phyloP scores from a whole-genome alignment of 2,797 vertebrate genomes.

The Rhyacichthys aspro region DNA sequence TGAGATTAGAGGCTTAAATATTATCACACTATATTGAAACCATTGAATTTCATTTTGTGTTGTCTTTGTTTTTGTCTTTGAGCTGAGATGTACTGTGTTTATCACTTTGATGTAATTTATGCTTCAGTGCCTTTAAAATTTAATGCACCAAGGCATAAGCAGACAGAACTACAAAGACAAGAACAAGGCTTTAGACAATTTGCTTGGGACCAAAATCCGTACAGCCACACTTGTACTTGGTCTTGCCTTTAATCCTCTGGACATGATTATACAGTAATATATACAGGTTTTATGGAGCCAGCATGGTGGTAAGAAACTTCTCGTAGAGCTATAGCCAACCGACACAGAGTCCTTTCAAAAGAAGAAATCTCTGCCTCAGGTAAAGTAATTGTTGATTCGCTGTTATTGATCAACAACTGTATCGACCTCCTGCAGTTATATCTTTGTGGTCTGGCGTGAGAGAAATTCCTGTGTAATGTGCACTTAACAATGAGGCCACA shows the following conservation, averaged over 20 bases:
- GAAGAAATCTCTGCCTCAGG: slow-evolving; percentile 15
- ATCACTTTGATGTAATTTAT: not conserved
- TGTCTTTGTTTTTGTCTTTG: too few relatives aligned
- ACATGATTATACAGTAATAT: not conserved
- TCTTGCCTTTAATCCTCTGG: slow-evolving; percentile 5
- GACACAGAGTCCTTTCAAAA: slow-evolving; percentile 12
- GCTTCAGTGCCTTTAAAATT: not conserved
- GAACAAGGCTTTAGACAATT: not conserved
- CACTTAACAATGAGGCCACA: not conserved
- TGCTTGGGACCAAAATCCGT: not conserved
- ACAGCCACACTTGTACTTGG: not conserved
- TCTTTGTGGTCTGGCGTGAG: not conserved
- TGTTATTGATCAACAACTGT: slow-evolving; percentile 13
- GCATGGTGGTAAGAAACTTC: not conserved
- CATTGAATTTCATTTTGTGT: too few relatives aligned
- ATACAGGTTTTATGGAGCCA: not conserved
- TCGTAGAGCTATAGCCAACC: not conserved
- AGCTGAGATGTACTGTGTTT: not conserved
- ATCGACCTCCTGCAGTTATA: slow-evolving; percentile 5
- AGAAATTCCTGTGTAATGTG: slow-evolving; percentile 1
- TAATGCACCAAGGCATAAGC: not conserved
- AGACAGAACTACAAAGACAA: not conserved
- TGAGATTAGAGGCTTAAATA: too few relatives aligned
- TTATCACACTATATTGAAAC: too few relatives aligned
- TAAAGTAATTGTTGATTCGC: slow-evolving; percentile 24